A percentile compares a stretch with the other conserved stretches of the same genome.
Conservation (phyloP, 2,113 vertebrate genomes). For the Dunckerocampus dactyliophorus region DNA sequence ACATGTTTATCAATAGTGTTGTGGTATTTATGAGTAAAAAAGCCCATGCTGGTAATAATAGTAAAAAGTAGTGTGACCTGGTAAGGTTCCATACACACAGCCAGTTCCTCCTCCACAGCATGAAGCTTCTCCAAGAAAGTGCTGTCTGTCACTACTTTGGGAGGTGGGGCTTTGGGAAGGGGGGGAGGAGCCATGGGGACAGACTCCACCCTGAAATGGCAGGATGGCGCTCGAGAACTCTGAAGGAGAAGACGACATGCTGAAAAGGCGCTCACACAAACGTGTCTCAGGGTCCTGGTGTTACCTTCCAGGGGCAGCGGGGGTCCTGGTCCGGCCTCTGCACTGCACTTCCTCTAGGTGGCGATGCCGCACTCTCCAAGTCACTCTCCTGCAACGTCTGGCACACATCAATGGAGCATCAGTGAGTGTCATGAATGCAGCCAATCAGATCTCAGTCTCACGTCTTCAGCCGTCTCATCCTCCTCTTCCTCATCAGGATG, state of each 20-base stretch:
- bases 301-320: slow-evolving; percentile 65
- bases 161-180: slow-evolving; percentile 65
- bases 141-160: slow-evolving; percentile 74
- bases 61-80: slow-evolving; percentile 76
- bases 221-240: slow-evolving; percentile 42
- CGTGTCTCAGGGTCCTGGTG: not conserved
- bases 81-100: slow-evolving; percentile 83
- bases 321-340: slow-evolving; percentile 73
- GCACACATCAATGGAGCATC: not conserved
- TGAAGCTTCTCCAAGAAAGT: slow-evolving; percentile 91
- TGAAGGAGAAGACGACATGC: slow-evolving; percentile 10
- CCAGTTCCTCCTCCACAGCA: slow-evolving; percentile 91
- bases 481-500: slow-evolving; percentile 93
- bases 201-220: slow-evolving; percentile 71
- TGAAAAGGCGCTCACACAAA: not conserved
- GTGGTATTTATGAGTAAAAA: too few relatives aligned
- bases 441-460: slow-evolving; percentile 30
- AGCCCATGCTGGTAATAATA: too few relatives aligned
- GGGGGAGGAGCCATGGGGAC: slow-evolving; percentile 92
- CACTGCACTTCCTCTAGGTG: slow-evolving; percentile 78
- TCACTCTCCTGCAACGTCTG: slow-evolving; percentile 94
- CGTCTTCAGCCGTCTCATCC: slow-evolving; percentile 89
- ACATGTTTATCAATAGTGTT: too few relatives aligned
- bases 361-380: slow-evolving; percentile 87
- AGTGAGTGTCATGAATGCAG: not conserved